Percentiles rank a stretch among this genome's conserved stretches.
These are phyloP conservation scores for Pseudochromis fuscus DNA, from an alignment of 2,797 vertebrate species.

Conservation along the genomic window DNA sequence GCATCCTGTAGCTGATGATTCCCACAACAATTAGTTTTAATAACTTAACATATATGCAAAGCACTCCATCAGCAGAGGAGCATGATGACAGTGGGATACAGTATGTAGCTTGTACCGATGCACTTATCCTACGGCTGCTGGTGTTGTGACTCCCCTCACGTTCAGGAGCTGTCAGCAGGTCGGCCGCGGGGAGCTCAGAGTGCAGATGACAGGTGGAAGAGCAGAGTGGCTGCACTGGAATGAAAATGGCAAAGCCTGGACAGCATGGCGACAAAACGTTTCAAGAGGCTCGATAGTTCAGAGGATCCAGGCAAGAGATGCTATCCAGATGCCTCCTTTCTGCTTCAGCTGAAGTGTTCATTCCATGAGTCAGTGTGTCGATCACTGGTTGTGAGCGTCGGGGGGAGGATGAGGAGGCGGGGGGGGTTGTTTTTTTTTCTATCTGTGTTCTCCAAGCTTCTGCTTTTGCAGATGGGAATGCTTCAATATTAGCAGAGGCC, in stretches of 20 bases:
- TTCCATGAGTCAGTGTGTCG: slow-evolving; percentile 68
- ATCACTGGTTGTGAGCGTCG: slow-evolving; percentile 33
- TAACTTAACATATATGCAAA: slow-evolving; percentile 12
- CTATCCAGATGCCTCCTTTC: slow-evolving; percentile 73
- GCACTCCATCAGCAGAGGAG: slow-evolving; percentile 41
- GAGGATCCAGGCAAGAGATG: slow-evolving; percentile 70
- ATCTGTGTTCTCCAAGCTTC: slow-evolving; percentile 48
- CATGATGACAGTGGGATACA: slow-evolving; percentile 34
- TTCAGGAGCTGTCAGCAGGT: slow-evolving; percentile 76
- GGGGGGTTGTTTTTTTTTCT: slow-evolving; percentile 2
- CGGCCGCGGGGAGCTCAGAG: slow-evolving; percentile 58
- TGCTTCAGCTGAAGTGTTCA: slow-evolving; percentile 56
- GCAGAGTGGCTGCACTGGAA: slow-evolving; percentile 74
- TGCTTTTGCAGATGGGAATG: slow-evolving; percentile 72
- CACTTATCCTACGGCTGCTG: slow-evolving; percentile 29
- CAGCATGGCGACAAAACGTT: slow-evolving; percentile 79
- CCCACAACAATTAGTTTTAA: slow-evolving; percentile 38
- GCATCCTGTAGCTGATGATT: not conserved
- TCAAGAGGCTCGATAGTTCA: slow-evolving; percentile 74
- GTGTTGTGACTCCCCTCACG: slow-evolving; percentile 71
- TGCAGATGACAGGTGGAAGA: slow-evolving; percentile 84
- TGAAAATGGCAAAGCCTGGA: slow-evolving; percentile 79
- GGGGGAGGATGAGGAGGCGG: not conserved
- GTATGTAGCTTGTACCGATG: slow-evolving; percentile 22
- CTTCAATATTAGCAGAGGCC: slow-evolving; percentile 64